phyloP scores from a whole-genome alignment of 2,113 vertebrate species.

The Azemiops feae region DNA sequence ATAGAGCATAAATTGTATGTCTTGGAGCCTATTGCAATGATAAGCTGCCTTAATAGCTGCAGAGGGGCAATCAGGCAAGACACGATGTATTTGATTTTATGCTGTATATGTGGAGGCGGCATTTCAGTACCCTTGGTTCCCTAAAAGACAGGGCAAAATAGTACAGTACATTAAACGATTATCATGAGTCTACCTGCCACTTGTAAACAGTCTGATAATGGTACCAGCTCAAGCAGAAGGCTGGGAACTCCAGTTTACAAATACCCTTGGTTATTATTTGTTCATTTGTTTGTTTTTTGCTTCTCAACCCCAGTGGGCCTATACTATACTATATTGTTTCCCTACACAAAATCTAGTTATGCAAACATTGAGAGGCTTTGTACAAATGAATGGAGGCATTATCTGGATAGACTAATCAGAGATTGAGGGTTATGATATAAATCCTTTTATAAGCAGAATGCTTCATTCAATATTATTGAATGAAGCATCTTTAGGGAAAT shows the following conservation, averaged over 20 bases:
- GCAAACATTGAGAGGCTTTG: background rate
- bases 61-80: background rate
- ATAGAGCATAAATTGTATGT: slow-evolving; percentile 30
- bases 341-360: background rate
- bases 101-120: slow-evolving; percentile 11
- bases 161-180: slow-evolving; percentile 14
- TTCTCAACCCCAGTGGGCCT: background rate
- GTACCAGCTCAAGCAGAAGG: slow-evolving; percentile 16
- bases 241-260: slow-evolving; percentile 20
- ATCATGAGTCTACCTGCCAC: background rate
- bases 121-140: background rate
- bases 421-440: background rate
- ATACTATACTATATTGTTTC: background rate
- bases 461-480: background rate
- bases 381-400: background rate
- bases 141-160: slow-evolving; percentile 14
- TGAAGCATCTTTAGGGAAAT: background rate
- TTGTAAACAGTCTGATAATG: background rate
- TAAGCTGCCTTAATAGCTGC: slow-evolving; percentile 29
- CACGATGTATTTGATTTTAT: slow-evolving; percentile 28
- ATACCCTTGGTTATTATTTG: background rate
- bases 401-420: background rate
- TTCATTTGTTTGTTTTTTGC: background rate
- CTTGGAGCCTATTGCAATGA: slow-evolving; percentile 11
- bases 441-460: background rate